A percentile compares a stretch with the other conserved stretches of the same genome.
These are phyloP conservation scores for Prinia subflava DNA, from an alignment of 2,113 vertebrate genomes.

Conservation along the genomic window DNA sequence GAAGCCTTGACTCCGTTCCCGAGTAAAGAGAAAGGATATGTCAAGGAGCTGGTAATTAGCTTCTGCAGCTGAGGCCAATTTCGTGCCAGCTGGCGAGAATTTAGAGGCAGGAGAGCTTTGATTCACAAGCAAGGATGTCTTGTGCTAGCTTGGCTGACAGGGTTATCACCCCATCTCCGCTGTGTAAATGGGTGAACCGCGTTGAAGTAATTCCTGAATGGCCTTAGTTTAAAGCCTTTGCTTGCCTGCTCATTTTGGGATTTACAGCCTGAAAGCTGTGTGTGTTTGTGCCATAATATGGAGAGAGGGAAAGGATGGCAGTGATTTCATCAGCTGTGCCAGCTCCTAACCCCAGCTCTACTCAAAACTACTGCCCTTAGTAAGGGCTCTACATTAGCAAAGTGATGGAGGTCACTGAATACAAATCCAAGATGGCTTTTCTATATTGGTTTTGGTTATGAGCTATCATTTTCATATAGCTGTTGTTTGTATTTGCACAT, in stretches of 20 bases:
- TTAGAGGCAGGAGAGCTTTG: slow-evolving; percentile 3
- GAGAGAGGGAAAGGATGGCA: not conserved
- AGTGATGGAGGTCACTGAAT: not conserved
- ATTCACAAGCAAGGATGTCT: not conserved
- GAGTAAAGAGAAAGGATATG: not conserved
- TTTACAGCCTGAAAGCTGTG: not conserved
- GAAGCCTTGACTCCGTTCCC: not conserved
- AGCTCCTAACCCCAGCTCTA: not conserved
- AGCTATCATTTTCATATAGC: not conserved
- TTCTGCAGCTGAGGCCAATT: slow-evolving; percentile 38
- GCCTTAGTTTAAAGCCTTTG: not conserved
- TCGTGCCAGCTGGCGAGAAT: slow-evolving; percentile 17
- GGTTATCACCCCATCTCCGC: not conserved
- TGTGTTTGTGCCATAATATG: not conserved
- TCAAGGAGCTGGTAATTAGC: slow-evolving; percentile 34
- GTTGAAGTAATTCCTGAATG: not conserved
- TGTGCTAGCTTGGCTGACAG: not conserved
- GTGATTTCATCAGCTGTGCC: not conserved
- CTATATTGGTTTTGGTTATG: not conserved
- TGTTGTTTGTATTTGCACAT: not conserved
- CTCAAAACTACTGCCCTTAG: not conserved
- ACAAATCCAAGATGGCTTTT: not conserved
- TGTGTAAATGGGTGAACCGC: not conserved
- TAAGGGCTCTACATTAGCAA: not conserved
- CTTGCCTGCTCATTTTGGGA: not conserved